Evolutionary conservation across 2,113 vertebrate genomes (phyloP), one percentile per base, ranked within the genome.

Genomic region (Bufo bufo): DNA sequence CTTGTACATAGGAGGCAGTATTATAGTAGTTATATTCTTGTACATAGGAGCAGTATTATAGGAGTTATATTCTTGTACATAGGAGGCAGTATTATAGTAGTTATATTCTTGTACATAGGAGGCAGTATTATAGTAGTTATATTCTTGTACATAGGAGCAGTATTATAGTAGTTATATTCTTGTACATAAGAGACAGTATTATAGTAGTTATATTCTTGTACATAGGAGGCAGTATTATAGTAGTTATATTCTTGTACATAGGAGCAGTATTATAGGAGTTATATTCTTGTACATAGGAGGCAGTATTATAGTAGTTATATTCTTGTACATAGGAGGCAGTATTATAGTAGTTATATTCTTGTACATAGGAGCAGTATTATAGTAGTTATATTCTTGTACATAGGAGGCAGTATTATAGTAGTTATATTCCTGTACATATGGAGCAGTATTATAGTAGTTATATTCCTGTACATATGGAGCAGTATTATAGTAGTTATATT

Each of bases 231-330:
- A 71, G 66, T 71, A 71, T 71, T 71, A 71, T 71, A 71, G 61
- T 65, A 71, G 66, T 71, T 71, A 71, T 71, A 71, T 71, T 71
- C 10, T 71, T 71, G 66, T 71, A 71, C 16, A 71, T 71, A 71
- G 23, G 23, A 71, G 66, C 23, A 71, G 66, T 71, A 71, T 71
- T 71, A 71, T 71, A 71, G 66, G 33, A 71, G 66, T 71, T 71
- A 71, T 71, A 71, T 71, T 71, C 66, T 71, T 71, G 66, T 71
- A 71, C 11, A 71, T 71, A 71, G 66, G 23, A 13, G 8, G 66
- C 66, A 71, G 66, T 71, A 71, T 71, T 71, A 71, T 71, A 71
- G 66, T 71, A 71, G 66, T 71, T 71, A 71, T 71, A 71, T 71
- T 71, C 66, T 71, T 71, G 66, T 71, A 71, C 4, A 71, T 43